Percentiles rank a stretch among this genome's conserved stretches.
Conservation (phyloP, 2,888 invertebrate species). For the Frankliniella intonsa region DNA sequence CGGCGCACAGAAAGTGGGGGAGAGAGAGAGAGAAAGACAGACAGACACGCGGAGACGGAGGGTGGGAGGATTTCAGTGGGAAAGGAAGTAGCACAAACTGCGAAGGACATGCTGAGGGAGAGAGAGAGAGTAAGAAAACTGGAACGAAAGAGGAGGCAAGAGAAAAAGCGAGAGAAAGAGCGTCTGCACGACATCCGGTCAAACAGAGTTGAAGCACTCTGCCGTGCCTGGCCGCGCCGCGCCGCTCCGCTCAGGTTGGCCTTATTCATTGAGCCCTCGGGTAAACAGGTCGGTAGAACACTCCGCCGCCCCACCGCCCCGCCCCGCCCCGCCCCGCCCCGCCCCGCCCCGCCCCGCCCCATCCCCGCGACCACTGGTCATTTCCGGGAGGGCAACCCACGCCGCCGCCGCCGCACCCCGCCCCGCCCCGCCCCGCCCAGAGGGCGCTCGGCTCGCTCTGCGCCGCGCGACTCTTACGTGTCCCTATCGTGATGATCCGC, state of each 20-base stretch:
- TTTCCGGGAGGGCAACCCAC: no score
- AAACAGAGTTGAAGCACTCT: no score
- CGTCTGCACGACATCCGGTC: not conserved
- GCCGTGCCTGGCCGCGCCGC: no score
- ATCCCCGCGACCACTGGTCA: not conserved
- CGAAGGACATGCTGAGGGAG: not conserved
- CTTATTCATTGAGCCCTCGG: no score
- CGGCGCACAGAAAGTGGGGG: not conserved
- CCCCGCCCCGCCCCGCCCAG: no score
- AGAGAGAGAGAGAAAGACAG: no score
- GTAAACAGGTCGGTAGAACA: not conserved
- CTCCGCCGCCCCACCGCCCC: not conserved
- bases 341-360: not conserved
- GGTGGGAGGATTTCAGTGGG: not conserved
- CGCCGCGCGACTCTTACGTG: no score
- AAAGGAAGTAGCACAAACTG: not conserved
- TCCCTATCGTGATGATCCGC: no score
- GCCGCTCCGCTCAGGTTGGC: no score
- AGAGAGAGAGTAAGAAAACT: not conserved
- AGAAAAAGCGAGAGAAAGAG: not conserved
- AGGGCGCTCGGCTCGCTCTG: no score
- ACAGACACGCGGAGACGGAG: not conserved
- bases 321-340: not conserved
- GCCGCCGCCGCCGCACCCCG: no score
- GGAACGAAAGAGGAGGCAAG: not conserved